Evolutionary conservation across 2,113 vertebrate species (phyloP).

Genomic region (Irena cyanogastra): DNA sequence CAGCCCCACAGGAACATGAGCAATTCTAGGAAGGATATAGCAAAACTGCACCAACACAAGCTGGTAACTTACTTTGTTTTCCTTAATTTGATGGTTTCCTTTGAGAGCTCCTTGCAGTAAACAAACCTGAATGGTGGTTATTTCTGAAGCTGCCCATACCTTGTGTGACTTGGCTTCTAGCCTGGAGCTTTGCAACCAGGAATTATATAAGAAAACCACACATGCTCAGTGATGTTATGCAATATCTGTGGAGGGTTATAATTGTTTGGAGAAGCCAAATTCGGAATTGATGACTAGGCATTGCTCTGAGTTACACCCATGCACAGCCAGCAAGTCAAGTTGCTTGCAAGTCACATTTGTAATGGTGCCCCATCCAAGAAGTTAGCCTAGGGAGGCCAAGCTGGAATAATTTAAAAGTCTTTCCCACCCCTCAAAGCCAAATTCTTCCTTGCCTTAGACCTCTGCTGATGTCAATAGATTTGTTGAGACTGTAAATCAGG

Average conservation of each 20-base stretch:
- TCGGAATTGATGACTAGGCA: constrained; percentile 23
- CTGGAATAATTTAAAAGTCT: background rate
- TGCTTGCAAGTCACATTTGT: background rate
- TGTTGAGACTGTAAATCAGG: constrained; percentile 47
- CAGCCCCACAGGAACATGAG: accelerated
- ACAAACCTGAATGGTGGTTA: constrained; percentile 54
- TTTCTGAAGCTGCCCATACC: constrained; percentile 43
- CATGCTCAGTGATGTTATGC: background rate
- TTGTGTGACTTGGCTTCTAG: constrained; percentile 16
- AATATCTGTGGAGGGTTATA: background rate
- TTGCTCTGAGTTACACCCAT: background rate
- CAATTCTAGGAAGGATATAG: background rate
- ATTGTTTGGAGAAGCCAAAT: background rate
- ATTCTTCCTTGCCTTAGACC: constrained; percentile 15
- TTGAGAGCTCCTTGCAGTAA: background rate
- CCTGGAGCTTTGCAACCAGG: background rate
- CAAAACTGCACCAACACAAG: background rate
- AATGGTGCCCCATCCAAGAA: background rate
- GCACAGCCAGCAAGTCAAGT: background rate
- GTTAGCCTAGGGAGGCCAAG: background rate
- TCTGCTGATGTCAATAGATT: background rate
- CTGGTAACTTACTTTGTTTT: background rate
- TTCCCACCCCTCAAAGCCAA: constrained; percentile 40
- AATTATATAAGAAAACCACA: constrained; percentile 30
- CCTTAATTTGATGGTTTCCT: constrained; percentile 33